Percentiles rank a stretch among this genome's conserved stretches.
These are phyloP conservation scores for Adelosebastes latens DNA, from an alignment of 2,797 vertebrate species.

Conservation along the genomic window DNA sequence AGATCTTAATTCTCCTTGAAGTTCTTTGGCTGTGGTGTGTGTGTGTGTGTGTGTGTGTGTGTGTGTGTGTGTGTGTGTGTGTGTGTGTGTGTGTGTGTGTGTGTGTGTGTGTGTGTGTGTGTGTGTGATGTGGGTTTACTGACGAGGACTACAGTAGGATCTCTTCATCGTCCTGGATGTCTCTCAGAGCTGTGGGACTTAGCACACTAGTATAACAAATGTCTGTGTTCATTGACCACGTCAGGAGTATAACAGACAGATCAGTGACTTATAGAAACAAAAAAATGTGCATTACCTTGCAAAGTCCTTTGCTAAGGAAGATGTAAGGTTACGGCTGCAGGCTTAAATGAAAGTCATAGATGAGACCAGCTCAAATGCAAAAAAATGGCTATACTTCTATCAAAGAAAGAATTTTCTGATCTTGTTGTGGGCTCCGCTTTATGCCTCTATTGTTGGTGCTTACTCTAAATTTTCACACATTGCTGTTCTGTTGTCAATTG, in stretches of 20 bases:
- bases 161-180: slow-evolving; percentile 11
- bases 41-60: background rate
- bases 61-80: slow-evolving; percentile 13
- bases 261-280: background rate
- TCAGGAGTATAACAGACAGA: background rate
- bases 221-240: slow-evolving; percentile 20
- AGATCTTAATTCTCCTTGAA: slow-evolving; percentile 38
- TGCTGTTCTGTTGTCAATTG: background rate
- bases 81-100: slow-evolving; percentile 21
- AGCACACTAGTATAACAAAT: background rate
- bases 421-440: background rate
- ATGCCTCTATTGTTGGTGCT: background rate
- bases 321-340: background rate
- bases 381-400: background rate
- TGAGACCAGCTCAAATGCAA: slow-evolving; percentile 7
- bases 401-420: background rate
- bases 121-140: slow-evolving; percentile 44
- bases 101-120: slow-evolving; percentile 24
- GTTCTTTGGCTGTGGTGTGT: slow-evolving; percentile 21
- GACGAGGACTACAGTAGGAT: slow-evolving; percentile 23
- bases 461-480: background rate
- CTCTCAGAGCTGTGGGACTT: slow-evolving; percentile 11
- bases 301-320: background rate
- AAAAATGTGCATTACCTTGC: background rate
- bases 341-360: background rate